Percentiles rank a stretch among this genome's conserved stretches.
Conservation (phyloP, 2,797 vertebrate species). For the Ptychadena robeensis region DNA sequence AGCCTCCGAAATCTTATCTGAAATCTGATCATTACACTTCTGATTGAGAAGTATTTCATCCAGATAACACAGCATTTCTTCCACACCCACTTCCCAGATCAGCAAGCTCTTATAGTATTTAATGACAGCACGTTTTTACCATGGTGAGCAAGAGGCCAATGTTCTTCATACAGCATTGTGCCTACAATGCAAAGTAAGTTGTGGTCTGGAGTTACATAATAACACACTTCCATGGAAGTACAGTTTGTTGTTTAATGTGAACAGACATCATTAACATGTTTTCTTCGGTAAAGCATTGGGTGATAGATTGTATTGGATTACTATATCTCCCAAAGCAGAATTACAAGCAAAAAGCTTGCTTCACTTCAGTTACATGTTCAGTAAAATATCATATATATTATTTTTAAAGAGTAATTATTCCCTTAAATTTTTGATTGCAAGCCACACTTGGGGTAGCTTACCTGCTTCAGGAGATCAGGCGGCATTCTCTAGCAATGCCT, state of each 20-base stretch:
- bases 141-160: not conserved
- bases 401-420: too few relatives aligned
- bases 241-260: not conserved
- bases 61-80: conserved; percentile 13
- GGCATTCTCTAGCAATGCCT: too few relatives aligned
- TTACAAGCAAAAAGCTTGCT: too few relatives aligned
- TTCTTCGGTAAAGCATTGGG: not conserved
- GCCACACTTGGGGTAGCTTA: too few relatives aligned
- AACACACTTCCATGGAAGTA: not conserved
- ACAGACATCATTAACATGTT: not conserved
- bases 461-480: too few relatives aligned
- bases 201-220: not conserved
- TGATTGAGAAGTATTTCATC: conserved; percentile 7
- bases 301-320: too few relatives aligned
- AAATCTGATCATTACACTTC: conserved; percentile 34
- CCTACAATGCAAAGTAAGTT: not conserved
- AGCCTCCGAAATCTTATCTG: conserved; percentile 32
- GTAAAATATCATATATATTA: too few relatives aligned
- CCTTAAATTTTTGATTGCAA: too few relatives aligned
- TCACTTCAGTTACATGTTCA: too few relatives aligned
- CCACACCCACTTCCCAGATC: conserved; percentile 2
- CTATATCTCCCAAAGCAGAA: too few relatives aligned
- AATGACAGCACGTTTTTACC: conserved; percentile 4
- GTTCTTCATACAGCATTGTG: not conserved
- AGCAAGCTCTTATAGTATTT: not conserved